These are phyloP conservation scores for Mormyrus proboscirostris DNA, from an alignment of 2,797 vertebrate species.

Conservation along the genomic window DNA sequence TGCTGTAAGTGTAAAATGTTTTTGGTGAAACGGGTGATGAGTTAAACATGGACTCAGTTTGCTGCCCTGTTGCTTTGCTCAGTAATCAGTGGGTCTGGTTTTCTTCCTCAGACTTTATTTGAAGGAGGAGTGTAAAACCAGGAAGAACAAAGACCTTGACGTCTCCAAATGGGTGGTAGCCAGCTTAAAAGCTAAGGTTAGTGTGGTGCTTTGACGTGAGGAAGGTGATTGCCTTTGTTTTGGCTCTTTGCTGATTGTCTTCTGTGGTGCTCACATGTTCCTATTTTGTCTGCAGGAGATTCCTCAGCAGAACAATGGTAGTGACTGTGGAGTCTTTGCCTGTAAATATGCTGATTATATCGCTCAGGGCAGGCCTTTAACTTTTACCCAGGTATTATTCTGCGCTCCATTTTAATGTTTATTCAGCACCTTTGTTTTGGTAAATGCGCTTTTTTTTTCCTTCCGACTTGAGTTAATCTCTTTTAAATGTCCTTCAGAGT, in stretches of 20 bases:
- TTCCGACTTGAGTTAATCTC: slow-evolving; percentile 3
- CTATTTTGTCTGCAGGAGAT: slow-evolving; percentile 67
- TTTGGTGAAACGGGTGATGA: not conserved
- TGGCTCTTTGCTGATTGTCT: not conserved
- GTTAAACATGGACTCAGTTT: not conserved
- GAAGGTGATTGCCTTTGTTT: not conserved
- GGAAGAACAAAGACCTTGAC: slow-evolving; percentile 71
- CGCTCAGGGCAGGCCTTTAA: slow-evolving; percentile 69
- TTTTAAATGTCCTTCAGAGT: slow-evolving; percentile 55
- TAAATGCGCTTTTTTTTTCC: not conserved
- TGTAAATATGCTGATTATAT: slow-evolving; percentile 91
- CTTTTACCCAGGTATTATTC: slow-evolving; percentile 74
- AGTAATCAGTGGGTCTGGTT: not conserved
- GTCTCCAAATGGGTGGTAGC: slow-evolving; percentile 70
- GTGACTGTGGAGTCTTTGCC: slow-evolving; percentile 86
- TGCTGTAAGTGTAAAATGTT: slow-evolving; percentile 70
- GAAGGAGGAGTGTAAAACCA: slow-evolving; percentile 76
- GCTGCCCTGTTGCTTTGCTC: not conserved
- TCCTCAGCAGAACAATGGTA: slow-evolving; percentile 84
- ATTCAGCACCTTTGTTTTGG: not conserved
- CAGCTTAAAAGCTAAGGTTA: slow-evolving; percentile 67
- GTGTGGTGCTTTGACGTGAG: slow-evolving; percentile 29
- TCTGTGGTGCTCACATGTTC: not conserved
- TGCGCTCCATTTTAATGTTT: not conserved
- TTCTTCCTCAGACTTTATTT: slow-evolving; percentile 69